These are phyloP conservation scores for Ostrea denselamellosa DNA, from an alignment of 1,140 invertebrate species.

Conservation along the genomic window DNA sequence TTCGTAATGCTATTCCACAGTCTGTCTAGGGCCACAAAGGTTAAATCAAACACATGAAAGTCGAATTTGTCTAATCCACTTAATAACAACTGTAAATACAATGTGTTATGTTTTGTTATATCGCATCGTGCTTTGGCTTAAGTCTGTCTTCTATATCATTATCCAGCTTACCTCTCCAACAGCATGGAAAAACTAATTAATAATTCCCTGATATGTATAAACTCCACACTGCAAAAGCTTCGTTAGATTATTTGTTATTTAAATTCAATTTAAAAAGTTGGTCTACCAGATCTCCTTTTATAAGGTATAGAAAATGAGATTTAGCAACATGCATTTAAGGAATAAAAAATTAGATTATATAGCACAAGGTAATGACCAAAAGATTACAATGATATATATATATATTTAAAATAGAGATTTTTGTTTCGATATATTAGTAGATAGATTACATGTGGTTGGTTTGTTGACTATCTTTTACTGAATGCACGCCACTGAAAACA, in stretches of 20 bases:
- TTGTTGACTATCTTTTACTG: no score
- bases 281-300: background rate
- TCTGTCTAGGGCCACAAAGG: conserved; percentile 28
- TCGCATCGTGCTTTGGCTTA: background rate
- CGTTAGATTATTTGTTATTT: conserved; percentile 10
- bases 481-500: no score
- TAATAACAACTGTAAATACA: conserved; percentile 34
- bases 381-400: background rate
- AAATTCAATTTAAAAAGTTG: conserved; percentile 31
- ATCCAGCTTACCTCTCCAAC: conserved; percentile 27
- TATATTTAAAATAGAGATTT: background rate
- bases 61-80: conserved; percentile 31
- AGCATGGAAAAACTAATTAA: conserved; percentile 16
- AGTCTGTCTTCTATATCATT: background rate
- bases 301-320: conserved; percentile 1
- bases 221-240: background rate
- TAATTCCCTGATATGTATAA: conserved; percentile 13
- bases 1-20: background rate
- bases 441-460: no score
- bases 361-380: background rate
- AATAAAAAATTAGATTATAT: background rate
- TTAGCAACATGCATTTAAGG: conserved; percentile 1
- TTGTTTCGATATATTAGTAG: no score
- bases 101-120: conserved; percentile 15
- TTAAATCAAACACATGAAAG: conserved; percentile 32